Percentiles rank a stretch among this genome's conserved stretches.
Evolutionary conservation across 2,797 vertebrate species (phyloP).

Genomic region (Rhodeus uyekii): DNA sequence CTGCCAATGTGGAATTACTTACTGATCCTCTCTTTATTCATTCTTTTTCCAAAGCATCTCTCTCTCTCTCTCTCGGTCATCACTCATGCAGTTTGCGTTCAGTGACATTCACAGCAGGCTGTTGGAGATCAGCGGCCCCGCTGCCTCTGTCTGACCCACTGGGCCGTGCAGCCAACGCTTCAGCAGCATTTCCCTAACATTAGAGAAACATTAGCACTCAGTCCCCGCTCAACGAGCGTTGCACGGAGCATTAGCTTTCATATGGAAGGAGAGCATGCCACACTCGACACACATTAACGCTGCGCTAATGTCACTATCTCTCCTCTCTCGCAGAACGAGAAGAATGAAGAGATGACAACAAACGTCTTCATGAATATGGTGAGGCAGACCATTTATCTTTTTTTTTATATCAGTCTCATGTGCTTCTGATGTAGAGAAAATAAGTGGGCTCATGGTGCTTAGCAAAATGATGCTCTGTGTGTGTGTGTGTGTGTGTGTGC

Average conservation of each 20-base stretch:
- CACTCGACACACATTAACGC: constrained; percentile 25
- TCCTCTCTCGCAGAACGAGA: constrained; percentile 72
- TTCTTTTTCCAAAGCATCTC: constrained; percentile 20
- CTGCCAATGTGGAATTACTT: constrained; percentile 4
- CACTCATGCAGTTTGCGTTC: constrained; percentile 5
- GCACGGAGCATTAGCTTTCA: constrained; percentile 50
- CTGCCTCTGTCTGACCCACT: not conserved
- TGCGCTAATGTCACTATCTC: constrained; percentile 53
- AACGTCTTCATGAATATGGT: constrained; percentile 86
- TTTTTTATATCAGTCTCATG: not conserved
- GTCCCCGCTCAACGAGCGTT: not conserved
- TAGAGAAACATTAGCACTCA: constrained; percentile 13
- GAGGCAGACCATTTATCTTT: constrained; percentile 56
- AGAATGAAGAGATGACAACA: constrained; percentile 82
- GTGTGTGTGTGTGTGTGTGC: not conserved
- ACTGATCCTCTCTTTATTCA: constrained; percentile 32
- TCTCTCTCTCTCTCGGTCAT: not conserved
- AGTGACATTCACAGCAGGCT: constrained; percentile 19
- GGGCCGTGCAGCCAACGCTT: not conserved
- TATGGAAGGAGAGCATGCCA: constrained; percentile 32
- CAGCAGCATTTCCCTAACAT: constrained; percentile 6
- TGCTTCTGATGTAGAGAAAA: not conserved
- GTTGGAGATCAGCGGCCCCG: constrained; percentile 1
- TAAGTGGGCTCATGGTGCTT: not conserved
- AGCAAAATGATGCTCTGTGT: not conserved